Percentiles rank a stretch among this genome's conserved stretches.
These are phyloP conservation scores for Zoroaster sp. DNA, from an alignment of 53 echinoderm and acorn worm species.

Conservation along the genomic window DNA sequence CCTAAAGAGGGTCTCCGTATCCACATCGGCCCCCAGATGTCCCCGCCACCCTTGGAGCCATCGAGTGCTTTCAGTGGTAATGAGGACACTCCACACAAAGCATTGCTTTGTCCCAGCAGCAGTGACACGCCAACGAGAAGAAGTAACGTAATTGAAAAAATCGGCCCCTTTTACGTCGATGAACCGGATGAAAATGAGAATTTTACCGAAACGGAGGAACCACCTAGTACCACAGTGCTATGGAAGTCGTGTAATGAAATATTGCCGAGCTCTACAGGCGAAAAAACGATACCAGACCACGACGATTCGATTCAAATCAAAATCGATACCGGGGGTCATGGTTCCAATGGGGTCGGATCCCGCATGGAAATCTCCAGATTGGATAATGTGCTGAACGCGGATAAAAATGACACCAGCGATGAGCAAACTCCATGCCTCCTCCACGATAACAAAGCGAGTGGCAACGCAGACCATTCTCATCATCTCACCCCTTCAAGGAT, in stretches of 20 bases:
- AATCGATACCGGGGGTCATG: not conserved
- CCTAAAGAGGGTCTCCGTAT: constrained; percentile 5
- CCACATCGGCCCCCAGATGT: constrained; percentile 25
- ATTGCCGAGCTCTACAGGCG: constrained; percentile 1
- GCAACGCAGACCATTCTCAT: not conserved
- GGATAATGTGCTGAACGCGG: not conserved
- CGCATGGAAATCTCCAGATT: not conserved
- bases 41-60: constrained; percentile 15
- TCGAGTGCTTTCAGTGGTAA: not conserved
- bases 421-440: not conserved
- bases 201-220: not conserved
- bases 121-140: not conserved
- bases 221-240: constrained; percentile 10
- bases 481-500: not conserved
- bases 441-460: not conserved
- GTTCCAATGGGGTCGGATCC: constrained; percentile 21
- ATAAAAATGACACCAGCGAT: not conserved
- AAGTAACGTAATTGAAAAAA: constrained; percentile 36
- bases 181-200: constrained; percentile 53
- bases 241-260: constrained; percentile 52
- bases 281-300: not conserved
- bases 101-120: constrained; percentile 26
- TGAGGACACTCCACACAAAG: constrained; percentile 1
- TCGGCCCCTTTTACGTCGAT: constrained; percentile 83
- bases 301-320: not conserved